A percentile compares a stretch with the other conserved stretches of the same genome.
Evolutionary conservation across 2,113 vertebrate genomes (phyloP).

Genomic region (Dromas ardeola): DNA sequence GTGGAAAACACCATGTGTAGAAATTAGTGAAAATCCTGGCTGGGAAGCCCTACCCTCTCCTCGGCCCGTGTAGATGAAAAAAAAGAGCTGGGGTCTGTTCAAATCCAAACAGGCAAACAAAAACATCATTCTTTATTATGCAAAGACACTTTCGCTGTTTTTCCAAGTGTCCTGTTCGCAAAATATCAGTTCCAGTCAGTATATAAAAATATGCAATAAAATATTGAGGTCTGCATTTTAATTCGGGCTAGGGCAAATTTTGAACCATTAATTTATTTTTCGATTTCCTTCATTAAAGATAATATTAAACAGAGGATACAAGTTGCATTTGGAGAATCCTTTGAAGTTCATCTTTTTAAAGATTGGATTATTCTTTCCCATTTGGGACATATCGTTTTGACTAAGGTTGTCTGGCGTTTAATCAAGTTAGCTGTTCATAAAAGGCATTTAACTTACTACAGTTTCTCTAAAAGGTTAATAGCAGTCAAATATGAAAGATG

Average conservation of each 20-base stretch:
- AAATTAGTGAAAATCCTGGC: neutral
- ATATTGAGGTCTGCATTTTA: neutral
- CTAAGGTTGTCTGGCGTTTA: neutral
- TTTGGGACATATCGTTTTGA: neutral
- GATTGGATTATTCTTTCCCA: neutral
- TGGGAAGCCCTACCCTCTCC: neutral
- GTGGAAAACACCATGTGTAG: neutral
- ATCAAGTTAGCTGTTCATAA: neutral
- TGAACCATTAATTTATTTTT: neutral
- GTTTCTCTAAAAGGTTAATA: neutral
- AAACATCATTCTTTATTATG: neutral
- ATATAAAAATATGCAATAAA: neutral
- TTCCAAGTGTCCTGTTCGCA: neutral
- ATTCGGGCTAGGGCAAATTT: neutral
- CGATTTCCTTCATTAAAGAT: neutral
- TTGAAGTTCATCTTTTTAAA: neutral
- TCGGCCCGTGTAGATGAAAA: neutral
- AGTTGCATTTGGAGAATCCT: neutral
- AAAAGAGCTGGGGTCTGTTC: neutral
- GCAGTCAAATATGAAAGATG: neutral
- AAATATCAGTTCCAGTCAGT: neutral
- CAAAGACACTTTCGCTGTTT: neutral
- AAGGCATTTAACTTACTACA: neutral
- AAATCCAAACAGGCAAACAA: neutral
- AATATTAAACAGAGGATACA: neutral